Base-by-base conservation (phyloP, 2,797 vertebrate species). In the Liasis olivaceus region DNA sequence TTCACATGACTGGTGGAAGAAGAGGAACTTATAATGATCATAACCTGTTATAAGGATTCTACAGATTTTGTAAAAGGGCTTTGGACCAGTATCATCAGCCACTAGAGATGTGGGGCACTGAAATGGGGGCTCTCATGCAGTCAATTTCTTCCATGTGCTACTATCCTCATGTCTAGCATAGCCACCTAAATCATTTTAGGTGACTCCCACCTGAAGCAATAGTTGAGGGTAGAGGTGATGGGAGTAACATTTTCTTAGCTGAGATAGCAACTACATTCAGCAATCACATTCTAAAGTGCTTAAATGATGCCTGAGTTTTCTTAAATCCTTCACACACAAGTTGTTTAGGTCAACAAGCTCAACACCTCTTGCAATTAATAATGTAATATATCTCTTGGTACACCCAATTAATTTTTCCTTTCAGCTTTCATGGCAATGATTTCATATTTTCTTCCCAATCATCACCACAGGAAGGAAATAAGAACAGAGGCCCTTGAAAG, bases 401-500 rank as follows among this genome's bases (percentile, higher is more conserved):
- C 90, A 91, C 92, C 24, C 88, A 72, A 94, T 93, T 94, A 94
- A 94, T 84, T 91, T 95, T 92, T 94, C 90, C 81, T 11, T 86
- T 87, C 93, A 88, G 86, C 88, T 81, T 90, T 92, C 66, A 2
- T 9, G 89, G 54, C 20, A 91, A 2, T 93, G 94, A 84, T 24
- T 95, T 95, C 63, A 93, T 28, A 58, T 92, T 91, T 95, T 94
- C 94, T 84, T 85, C 93, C 28, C 87, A 69, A 94, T 72, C 84
- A 86, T 0, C 20, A 36, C 3, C 64, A 11, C 51, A 91, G 92
- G 5, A n/a, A 85, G 93, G 66, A 31, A 93, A 88, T 8, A 60
- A 94, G 93, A 88, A 90, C 22, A n/a, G 58, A 36, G 2, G 14
- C 36, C 63, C 91, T 60, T 60, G 6, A 64, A 93, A 4, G 14